phyloP scores from a whole-genome alignment of 2,113 vertebrate species.

The Gobius niger region DNA sequence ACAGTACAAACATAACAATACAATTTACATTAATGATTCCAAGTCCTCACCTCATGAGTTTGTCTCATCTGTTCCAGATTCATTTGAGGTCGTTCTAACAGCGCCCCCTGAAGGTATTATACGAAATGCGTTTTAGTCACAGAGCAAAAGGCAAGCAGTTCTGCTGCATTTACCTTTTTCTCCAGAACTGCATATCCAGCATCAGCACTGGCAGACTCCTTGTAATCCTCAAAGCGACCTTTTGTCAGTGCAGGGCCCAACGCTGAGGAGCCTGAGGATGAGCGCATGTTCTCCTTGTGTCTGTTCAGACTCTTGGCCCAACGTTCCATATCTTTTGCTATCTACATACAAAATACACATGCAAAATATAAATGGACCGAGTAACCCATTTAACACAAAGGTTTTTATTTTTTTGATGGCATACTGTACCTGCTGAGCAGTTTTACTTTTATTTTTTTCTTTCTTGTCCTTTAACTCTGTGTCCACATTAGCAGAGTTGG shows the following conservation, averaged over 20 bases:
- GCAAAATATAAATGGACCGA: not conserved
- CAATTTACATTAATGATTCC: not conserved
- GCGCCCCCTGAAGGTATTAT: constrained; percentile 74
- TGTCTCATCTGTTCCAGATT: constrained; percentile 83
- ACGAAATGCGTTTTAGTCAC: not conserved
- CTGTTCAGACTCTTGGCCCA: constrained; percentile 91
- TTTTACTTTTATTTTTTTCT: constrained; percentile 89
- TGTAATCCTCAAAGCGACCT: constrained; percentile 76
- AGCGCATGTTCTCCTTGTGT: constrained; percentile 89
- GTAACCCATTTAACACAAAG: too few species aligned
- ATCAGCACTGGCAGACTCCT: constrained; percentile 88
- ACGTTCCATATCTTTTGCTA: constrained; percentile 92
- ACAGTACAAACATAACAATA: not conserved
- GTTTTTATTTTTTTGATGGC: not conserved
- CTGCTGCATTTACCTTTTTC: constrained; percentile 81
- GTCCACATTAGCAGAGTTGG: constrained; percentile 56
- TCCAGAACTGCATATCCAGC: constrained; percentile 89
- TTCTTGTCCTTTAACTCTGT: constrained; percentile 82
- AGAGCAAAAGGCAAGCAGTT: not conserved
- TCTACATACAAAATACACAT: constrained; percentile 64
- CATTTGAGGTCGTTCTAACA: constrained; percentile 83
- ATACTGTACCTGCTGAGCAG: constrained; percentile 84
- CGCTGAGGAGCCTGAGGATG: constrained; percentile 50
- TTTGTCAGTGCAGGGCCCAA: constrained; percentile 63
- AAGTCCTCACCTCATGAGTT: constrained; percentile 76